Base-by-base conservation (phyloP, 2,888 invertebrate genomes). In the Anthrax anthrax region DNA sequence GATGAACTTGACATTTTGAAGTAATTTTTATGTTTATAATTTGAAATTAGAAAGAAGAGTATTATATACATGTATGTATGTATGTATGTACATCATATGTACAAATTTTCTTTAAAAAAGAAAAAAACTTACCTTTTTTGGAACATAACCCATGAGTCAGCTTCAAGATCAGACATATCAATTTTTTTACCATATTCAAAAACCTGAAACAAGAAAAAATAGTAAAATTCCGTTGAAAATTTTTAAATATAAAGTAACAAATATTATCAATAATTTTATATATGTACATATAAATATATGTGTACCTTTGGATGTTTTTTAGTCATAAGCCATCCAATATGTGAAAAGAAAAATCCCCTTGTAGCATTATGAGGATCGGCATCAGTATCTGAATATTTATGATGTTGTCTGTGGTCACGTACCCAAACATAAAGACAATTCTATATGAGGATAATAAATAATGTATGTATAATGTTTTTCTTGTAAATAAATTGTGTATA, bases 331-430 rank as follows among this genome's bases (percentile, higher is more conserved):
- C 90, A 92, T 8, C 90, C 90, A 44, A 90, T 76, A 62, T 91
- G 90, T 3, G 82, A 76, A 67, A 89, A 91, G 71, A 89, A 90
- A 70, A 91, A 88, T 1, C 90, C 90, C 39, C 85, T 70, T 40
- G 72, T 76, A 0, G 83, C 74, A 60, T 87, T 86, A 65, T 87
- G 86, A 1, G 87, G 88, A 61, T 88, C 87, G 0, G 88, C 89
- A 59, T 87, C 80, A 0, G 74, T 74, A 55, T 74, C 74, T 0
- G 72, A 69, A 55, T 78, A 87, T 58, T 84, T 84, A 65, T 88
- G 87, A 57, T 88, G 87, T 49, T 82, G 77, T 6, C 85, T 73
- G 61, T 89, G 88, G 60, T 87, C 85, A 27, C 85, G 71, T n/a
- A 75, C 77, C 86, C 86, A 87, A 48, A 80, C 77, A 60, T 78